These are phyloP conservation scores for Saccopteryx leptura DNA, from an alignment of 2,113 vertebrate genomes.

Conservation along the genomic window DNA sequence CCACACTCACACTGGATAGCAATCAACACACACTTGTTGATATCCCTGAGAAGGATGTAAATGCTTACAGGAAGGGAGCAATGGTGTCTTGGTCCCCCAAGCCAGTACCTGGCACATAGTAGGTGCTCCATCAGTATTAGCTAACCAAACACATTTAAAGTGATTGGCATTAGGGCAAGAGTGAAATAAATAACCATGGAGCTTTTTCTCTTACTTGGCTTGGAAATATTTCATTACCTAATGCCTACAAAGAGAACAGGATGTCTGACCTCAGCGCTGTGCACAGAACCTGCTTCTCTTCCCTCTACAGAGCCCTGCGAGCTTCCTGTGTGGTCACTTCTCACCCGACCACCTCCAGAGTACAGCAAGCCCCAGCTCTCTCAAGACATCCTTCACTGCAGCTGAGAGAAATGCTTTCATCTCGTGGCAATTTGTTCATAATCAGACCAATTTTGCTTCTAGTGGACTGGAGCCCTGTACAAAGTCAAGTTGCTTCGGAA, in stretches of 20 bases:
- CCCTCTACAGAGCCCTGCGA: not conserved
- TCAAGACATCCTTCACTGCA: not conserved
- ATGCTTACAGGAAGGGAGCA: not conserved
- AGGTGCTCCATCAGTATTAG: not conserved
- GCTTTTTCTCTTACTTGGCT: not conserved
- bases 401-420: slow-evolving; percentile 60
- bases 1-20: not conserved
- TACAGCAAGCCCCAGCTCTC: not conserved
- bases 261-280: not conserved
- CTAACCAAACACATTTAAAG: not conserved
- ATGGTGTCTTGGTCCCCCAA: not conserved
- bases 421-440: not conserved
- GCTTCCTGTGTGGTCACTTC: not conserved
- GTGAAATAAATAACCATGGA: not conserved
- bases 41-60: not conserved
- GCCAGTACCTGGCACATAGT: not conserved
- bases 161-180: not conserved
- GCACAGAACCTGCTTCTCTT: not conserved
- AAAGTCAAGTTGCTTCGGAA: slow-evolving; percentile 46
- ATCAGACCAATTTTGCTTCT: slow-evolving; percentile 71
- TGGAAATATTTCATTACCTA: slow-evolving; percentile 48
- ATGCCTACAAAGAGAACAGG: not conserved
- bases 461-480: not conserved
- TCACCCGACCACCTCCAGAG: not conserved
- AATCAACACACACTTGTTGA: not conserved